Conservation (phyloP, 2,113 vertebrate genomes). For the Himantopus leucocephalus region DNA sequence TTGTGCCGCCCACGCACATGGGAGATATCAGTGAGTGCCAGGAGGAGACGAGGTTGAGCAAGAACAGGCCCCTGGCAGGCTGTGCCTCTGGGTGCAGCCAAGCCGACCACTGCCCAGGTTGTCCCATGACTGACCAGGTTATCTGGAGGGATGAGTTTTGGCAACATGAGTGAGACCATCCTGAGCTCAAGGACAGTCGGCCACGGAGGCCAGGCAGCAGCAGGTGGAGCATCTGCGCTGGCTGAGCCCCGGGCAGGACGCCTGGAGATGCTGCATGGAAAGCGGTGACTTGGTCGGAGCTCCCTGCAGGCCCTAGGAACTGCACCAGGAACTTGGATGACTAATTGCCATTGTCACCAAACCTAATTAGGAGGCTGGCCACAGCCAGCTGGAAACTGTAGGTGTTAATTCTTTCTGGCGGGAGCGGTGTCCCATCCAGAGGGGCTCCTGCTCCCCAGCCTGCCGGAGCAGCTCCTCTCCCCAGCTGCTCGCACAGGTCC, state of each 20-base stretch:
- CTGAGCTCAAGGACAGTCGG: background rate
- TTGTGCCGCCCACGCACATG: background rate
- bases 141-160: background rate
- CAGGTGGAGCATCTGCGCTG: background rate
- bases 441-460: background rate
- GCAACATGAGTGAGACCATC: background rate
- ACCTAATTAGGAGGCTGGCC: slow-evolving; percentile 18
- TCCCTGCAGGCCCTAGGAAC: background rate
- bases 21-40: background rate
- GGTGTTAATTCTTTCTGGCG: background rate
- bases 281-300: background rate
- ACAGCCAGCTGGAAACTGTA: background rate
- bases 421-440: background rate
- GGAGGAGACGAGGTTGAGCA: background rate
- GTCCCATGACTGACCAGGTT: background rate
- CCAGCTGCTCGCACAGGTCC: background rate
- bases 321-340: background rate
- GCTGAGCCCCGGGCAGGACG: background rate
- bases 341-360: slow-evolving; percentile 38
- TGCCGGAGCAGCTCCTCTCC: background rate
- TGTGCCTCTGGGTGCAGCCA: background rate
- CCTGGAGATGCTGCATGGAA: accelerated
- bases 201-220: background rate
- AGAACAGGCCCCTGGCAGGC: background rate
- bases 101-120: background rate